Evolutionary conservation across 2,113 vertebrate genomes (phyloP).

Genomic region (Asarcornis scutulata): DNA sequence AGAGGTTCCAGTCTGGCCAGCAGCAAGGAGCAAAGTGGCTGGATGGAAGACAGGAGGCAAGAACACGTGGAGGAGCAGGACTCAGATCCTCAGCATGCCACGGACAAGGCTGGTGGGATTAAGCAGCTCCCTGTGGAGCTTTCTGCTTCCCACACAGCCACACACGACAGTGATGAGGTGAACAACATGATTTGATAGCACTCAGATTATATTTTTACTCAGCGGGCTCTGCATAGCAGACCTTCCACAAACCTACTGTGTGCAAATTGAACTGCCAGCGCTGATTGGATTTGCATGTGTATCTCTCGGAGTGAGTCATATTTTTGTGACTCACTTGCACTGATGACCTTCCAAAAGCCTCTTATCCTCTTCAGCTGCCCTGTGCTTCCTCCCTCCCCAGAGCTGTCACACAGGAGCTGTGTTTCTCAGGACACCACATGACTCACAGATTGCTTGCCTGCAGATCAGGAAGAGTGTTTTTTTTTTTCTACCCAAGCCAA

Average conservation of each 20-base stretch:
- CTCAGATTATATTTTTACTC: neutral
- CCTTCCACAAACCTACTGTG: neutral
- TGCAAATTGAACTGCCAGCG: neutral
- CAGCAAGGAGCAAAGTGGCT: neutral
- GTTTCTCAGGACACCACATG: slow-evolving; percentile 15
- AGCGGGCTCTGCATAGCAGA: neutral
- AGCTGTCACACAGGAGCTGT: neutral
- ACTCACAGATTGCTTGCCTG: neutral
- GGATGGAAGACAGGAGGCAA: neutral
- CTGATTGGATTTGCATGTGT: neutral
- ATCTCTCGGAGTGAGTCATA: slow-evolving; percentile 28
- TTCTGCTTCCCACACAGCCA: neutral
- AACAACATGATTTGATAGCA: neutral
- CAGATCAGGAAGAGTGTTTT: neutral
- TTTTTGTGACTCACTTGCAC: slow-evolving; percentile 50
- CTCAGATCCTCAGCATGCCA: neutral
- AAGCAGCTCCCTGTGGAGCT: neutral
- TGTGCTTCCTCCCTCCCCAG: neutral
- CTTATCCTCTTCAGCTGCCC: slow-evolving; percentile 20
- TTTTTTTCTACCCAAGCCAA: neutral
- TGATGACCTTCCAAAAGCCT: slow-evolving; percentile 50
- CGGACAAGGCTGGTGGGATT: neutral
- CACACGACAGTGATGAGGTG: neutral
- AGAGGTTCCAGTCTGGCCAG: neutral
- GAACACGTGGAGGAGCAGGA: neutral